phyloP scores from a whole-genome alignment of 2,113 vertebrate genomes.

The Pampusana beccarii region DNA sequence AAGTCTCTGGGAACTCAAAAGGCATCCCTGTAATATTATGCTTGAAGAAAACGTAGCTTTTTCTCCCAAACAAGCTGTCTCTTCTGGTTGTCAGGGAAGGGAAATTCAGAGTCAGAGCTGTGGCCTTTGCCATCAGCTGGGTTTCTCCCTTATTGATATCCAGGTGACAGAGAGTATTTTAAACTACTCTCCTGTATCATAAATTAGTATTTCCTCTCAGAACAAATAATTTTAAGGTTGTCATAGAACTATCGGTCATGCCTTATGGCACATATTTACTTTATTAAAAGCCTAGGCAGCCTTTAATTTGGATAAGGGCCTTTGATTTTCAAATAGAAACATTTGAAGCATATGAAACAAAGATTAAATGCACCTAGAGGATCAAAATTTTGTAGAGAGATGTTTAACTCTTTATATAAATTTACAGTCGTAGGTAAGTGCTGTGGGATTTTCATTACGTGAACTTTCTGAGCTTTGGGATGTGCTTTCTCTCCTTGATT shows the following conservation, averaged over 20 bases:
- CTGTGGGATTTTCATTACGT: neutral
- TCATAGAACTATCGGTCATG: neutral
- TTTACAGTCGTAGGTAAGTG: neutral
- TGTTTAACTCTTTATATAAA: neutral
- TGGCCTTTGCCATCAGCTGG: neutral
- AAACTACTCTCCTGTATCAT: neutral
- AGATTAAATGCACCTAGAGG: neutral
- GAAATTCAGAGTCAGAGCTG: neutral
- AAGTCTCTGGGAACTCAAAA: neutral
- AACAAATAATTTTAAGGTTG: neutral
- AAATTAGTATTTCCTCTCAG: neutral
- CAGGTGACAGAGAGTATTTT: neutral
- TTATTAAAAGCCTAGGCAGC: neutral
- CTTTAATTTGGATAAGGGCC: neutral
- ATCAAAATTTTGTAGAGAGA: neutral
- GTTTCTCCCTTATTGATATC: neutral
- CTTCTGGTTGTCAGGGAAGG: neutral
- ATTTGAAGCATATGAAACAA: neutral
- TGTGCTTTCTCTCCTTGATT: neutral
- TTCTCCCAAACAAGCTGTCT: neutral
- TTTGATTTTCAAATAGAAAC: constrained; percentile 42
- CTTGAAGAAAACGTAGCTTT: neutral
- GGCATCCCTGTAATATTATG: neutral
- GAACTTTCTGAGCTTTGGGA: neutral
- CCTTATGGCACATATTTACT: neutral